Base-by-base conservation (phyloP, 2,797 vertebrate species). In the Diglossa cyanea region DNA sequence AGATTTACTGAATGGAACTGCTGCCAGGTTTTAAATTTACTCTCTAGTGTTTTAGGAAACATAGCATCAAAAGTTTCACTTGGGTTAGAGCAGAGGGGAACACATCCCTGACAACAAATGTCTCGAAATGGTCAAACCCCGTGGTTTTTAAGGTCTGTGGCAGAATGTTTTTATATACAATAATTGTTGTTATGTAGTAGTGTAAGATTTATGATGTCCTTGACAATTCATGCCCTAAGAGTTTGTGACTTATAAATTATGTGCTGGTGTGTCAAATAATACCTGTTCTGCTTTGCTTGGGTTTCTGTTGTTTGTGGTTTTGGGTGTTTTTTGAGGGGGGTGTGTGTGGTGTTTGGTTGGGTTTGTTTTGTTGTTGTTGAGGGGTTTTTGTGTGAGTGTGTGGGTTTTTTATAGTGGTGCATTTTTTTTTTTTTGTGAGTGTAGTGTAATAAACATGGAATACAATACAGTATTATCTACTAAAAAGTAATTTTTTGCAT, bases 181-280 rank as follows among this genome's bases (percentile, higher is more conserved):
- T 78, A 91, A 85, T 85, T 91, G 76, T 78, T 93, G 53, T 88
- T 93, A 21, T 70, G 47, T 73, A 91, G 63, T 55, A 76, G 31
- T 44, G 23, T 51, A 73, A 79, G 93, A 94, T 88, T 95, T 94
- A 90, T 67, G 51, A 53, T 79, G 39, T 85, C 48, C 81, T 82
- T 93, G 93, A 47, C 71, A 93, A 79, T 91, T 95, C 48, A 88
- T 93, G 82, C 68, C 71, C 85, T 60, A n/a, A 62, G 86, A 95
- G 88, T 62, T 85, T 76, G 51, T 58, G 87, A 75, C 53, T 93
- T 86, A 91, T 44, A 76, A 85, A 76, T 88, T 66, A 24, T 4
- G 24, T 85, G 67, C 35, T 37, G 65, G 24, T 45, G 10, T 79
- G 63, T 79, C 78, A 94, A 63, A 72, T 28, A 85, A 82, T 89